These are phyloP conservation scores for Leptogaster cylindrica DNA, from an alignment of 2,888 invertebrate species.

Conservation along the genomic window DNA sequence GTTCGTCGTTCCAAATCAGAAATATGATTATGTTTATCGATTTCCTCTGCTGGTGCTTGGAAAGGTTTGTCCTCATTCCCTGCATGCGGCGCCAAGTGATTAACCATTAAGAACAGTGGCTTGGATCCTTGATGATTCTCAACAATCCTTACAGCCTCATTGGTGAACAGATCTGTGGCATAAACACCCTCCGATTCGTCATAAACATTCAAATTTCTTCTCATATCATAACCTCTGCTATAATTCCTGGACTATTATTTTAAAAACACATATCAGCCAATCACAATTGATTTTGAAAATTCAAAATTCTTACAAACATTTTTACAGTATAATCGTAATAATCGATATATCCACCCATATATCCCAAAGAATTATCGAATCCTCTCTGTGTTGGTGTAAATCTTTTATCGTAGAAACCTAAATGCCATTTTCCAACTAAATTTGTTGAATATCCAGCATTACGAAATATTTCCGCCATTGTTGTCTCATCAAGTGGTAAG, in stretches of 20 bases:
- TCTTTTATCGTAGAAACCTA: constrained; percentile 73
- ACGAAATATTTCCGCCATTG: constrained; percentile 72
- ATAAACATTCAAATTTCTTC: constrained; percentile 63
- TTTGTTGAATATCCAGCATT: constrained; percentile 81
- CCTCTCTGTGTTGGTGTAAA: constrained; percentile 75
- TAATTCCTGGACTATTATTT: constrained; percentile 52
- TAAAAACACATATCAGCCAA: constrained; percentile 8
- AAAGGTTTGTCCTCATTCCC: constrained; percentile 72
- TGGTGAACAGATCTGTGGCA: constrained; percentile 73
- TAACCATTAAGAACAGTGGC: constrained; percentile 80
- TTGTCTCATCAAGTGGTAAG: constrained; percentile 70
- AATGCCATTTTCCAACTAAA: constrained; percentile 90
- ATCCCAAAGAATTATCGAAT: constrained; percentile 84
- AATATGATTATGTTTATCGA: constrained; percentile 73
- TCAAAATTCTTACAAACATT: constrained; percentile 57
- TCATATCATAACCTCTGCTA: constrained; percentile 64
- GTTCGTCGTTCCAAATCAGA: constrained; percentile 69
- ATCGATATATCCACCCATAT: constrained; percentile 81
- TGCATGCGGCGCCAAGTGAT: constrained; percentile 81
- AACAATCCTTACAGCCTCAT: constrained; percentile 71
- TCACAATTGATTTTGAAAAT: constrained; percentile 44
- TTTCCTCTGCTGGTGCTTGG: constrained; percentile 75
- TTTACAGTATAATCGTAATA: constrained; percentile 73
- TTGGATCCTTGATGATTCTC: constrained; percentile 64
- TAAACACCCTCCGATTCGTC: constrained; percentile 67